Evolutionary conservation across 2,113 vertebrate species (phyloP), one percentile per base, ranked within the genome.

Genomic region (Trichechus manatus): DNA sequence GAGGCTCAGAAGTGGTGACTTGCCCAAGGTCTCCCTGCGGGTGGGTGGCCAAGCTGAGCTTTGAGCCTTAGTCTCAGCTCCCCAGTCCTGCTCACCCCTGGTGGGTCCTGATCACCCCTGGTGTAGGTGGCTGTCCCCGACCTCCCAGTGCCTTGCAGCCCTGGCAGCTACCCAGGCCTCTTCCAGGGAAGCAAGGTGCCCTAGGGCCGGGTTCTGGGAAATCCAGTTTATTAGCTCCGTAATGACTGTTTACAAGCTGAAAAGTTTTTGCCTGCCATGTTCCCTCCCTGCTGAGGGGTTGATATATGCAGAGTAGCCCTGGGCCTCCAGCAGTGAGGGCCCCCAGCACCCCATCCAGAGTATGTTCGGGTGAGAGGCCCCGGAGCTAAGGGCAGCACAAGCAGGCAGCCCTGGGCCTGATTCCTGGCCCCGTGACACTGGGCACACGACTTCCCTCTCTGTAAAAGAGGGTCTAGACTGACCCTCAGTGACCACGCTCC

Each of bases 141-240:
- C 42, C 75, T 81, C 89, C 78, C 53, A 2, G 59, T 59, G 6
- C 36, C 84, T 39, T 17, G 27, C 25, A 64, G 50, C 63, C 27
- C 85, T 70, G 11, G 42, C 50, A 59, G 59, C 44, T 27, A 4
- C 20, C 3, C 5, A 15, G 47, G 82, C 63, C 39, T 94, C 87
- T 92, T 87, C 88, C 9, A 1, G 75, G 94, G 91, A 95, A 83
- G 79, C 50, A 47, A 53, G 47, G n/a, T 87, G 95, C 97, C 96
- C 47, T 42, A n/a, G 95, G 97, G 92, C 81, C 89, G 87, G 61
- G 61, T 96, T 97, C 96, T 90, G 89, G 95, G 90, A 95, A 93
- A 47, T 95, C 86, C 20, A 50, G 83, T 94, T 97, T 96, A 98
- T 93, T 96, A 85, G 86, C 77, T 93, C 78, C 77, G 88, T 97